phyloP scores from a whole-genome alignment of 2,797 vertebrate species.

The Neoniphon sammara region DNA sequence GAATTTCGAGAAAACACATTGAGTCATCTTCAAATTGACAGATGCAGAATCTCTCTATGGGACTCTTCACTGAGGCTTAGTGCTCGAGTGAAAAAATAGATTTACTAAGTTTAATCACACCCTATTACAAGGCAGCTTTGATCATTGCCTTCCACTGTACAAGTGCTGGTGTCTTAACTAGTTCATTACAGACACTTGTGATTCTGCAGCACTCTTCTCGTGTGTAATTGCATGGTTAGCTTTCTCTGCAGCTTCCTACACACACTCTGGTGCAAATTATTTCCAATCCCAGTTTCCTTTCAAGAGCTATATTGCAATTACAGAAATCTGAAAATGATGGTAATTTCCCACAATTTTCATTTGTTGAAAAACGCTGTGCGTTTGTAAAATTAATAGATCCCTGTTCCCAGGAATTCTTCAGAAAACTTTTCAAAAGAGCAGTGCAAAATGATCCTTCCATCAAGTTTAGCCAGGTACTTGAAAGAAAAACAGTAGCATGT shows the following conservation, averaged over 20 bases:
- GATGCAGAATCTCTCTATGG: constrained; percentile 65
- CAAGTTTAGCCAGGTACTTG: not conserved
- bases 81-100: constrained; percentile 66
- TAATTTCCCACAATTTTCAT: constrained; percentile 68
- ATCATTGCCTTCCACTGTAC: constrained; percentile 62
- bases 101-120: constrained; percentile 75
- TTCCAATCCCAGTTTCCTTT: constrained; percentile 75
- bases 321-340: constrained; percentile 72
- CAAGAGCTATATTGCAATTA: constrained; percentile 79
- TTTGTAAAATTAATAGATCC: constrained; percentile 30
- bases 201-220: constrained; percentile 72
- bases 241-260: constrained; percentile 78
- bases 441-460: constrained; percentile 3
- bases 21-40: constrained; percentile 71
- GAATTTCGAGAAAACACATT: constrained; percentile 66
- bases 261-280: constrained; percentile 77
- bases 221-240: constrained; percentile 76
- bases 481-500: not conserved
- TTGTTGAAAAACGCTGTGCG: constrained; percentile 43
- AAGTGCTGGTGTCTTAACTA: constrained; percentile 76
- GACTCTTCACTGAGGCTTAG: constrained; percentile 69
- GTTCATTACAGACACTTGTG: constrained; percentile 78
- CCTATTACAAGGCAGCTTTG: constrained; percentile 70
- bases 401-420: constrained; percentile 40
- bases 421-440: constrained; percentile 57